Evolutionary conservation across 2,797 vertebrate genomes (phyloP).

Genomic region (Sphenodon punctatus): DNA sequence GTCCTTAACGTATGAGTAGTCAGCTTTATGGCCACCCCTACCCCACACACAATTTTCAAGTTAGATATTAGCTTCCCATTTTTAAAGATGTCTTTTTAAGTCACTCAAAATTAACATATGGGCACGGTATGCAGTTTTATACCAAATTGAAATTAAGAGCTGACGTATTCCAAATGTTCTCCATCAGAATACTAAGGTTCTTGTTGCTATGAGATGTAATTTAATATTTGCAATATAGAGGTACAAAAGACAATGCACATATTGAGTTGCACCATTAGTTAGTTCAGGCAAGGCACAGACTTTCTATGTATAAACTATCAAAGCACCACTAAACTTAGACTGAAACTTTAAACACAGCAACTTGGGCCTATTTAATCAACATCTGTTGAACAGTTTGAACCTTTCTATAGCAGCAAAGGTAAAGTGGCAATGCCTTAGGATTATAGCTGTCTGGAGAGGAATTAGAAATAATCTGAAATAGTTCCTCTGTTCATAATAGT

Average conservation of each 20-base stretch:
- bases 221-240: slow-evolving; percentile 34
- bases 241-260: slow-evolving; percentile 50
- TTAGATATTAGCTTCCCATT: not conserved
- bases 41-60: too few relatives aligned
- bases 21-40: too few relatives aligned
- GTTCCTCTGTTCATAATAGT: not conserved
- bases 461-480: slow-evolving; percentile 6
- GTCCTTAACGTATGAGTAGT: too few relatives aligned
- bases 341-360: slow-evolving; percentile 44
- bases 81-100: slow-evolving; percentile 42
- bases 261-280: slow-evolving; percentile 55
- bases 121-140: slow-evolving; percentile 28
- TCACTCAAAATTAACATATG: slow-evolving; percentile 50
- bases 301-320: slow-evolving; percentile 63
- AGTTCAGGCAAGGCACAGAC: slow-evolving; percentile 42
- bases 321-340: slow-evolving; percentile 58
- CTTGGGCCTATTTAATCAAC: slow-evolving; percentile 62
- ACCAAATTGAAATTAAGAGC: slow-evolving; percentile 51
- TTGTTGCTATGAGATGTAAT: slow-evolving; percentile 46
- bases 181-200: slow-evolving; percentile 39
- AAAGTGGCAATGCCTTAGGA: slow-evolving; percentile 5
- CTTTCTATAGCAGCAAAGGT: slow-evolving; percentile 34
- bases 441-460: slow-evolving; percentile 13
- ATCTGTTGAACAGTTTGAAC: slow-evolving; percentile 67
- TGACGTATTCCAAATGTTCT: slow-evolving; percentile 46